Conservation (phyloP, 1,140 invertebrate genomes). For the Acromyrmex heyeri region DNA sequence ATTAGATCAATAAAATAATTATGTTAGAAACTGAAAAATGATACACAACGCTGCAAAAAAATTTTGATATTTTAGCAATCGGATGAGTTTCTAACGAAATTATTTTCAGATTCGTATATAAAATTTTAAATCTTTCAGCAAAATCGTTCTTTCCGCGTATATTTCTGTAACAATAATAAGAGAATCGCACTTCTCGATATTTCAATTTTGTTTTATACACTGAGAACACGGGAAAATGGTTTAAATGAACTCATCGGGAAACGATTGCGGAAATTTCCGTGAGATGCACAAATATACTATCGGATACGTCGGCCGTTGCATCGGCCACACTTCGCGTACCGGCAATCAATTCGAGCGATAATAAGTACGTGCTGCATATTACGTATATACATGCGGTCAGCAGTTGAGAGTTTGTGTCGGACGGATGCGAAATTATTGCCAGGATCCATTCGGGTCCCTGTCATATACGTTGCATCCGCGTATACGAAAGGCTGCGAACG, state of each 20-base stretch:
- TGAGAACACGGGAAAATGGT: not conserved
- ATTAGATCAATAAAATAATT: no score
- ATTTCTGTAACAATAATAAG: no score
- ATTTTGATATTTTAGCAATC: no score
- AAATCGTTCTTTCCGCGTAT: no score
- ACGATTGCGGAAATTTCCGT: conserved; percentile 35
- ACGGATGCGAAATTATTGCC: conserved; percentile 67
- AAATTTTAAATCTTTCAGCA: no score
- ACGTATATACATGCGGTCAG: conserved; percentile 20
- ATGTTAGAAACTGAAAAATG: no score
- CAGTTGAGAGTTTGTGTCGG: not conserved
- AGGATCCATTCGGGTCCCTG: conserved; percentile 61
- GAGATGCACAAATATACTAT: conserved; percentile 14
- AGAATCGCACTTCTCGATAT: no score
- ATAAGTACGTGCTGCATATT: conserved; percentile 50
- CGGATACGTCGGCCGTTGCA: not conserved
- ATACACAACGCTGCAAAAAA: no score
- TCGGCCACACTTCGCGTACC: conserved; percentile 30
- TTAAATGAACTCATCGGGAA: not conserved
- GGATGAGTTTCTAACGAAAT: no score
- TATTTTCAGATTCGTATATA: no score
- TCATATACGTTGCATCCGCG: conserved; percentile 60
- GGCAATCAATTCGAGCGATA: conserved; percentile 64
- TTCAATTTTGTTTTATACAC: no score
- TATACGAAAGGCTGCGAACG: conserved; percentile 62